Evolutionary conservation across 2,797 vertebrate species (phyloP).

Genomic region (Gobio occitaniae): DNA sequence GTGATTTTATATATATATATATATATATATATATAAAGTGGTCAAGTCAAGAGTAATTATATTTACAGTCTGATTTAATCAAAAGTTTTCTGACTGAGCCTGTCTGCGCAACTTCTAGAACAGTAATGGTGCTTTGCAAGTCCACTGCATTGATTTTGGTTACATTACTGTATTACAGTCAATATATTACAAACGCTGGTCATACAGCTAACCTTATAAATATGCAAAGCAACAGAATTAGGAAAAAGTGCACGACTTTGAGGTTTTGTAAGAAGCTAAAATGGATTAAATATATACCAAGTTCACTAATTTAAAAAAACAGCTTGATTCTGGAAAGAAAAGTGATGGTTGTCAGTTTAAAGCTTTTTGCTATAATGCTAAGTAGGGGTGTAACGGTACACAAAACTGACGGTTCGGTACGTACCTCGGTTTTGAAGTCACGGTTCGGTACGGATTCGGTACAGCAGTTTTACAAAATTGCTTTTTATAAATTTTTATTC

Average conservation of each 20-base stretch:
- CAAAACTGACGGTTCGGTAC: too few relatives aligned
- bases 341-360: background rate
- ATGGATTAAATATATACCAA: background rate
- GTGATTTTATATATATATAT: background rate
- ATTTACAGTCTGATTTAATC: constrained; percentile 48
- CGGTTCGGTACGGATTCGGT: too few relatives aligned
- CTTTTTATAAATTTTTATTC: too few relatives aligned
- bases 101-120: background rate
- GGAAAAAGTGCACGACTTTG: background rate
- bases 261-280: constrained; percentile 7
- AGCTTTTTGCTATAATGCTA: background rate
- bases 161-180: constrained; percentile 25
- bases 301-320: background rate
- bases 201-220: constrained; percentile 10
- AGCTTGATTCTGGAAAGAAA: background rate
- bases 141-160: constrained; percentile 72
- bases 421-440: too few relatives aligned
- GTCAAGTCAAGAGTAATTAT: constrained; percentile 10
- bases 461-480: too few relatives aligned
- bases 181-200: constrained; percentile 10
- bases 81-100: constrained; percentile 63
- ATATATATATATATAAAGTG: background rate
- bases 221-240: constrained; percentile 24
- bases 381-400: too few relatives aligned
- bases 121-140: constrained; percentile 47